Conservation (phyloP, 2,113 vertebrate genomes). For the Hiodon tergisus region DNA sequence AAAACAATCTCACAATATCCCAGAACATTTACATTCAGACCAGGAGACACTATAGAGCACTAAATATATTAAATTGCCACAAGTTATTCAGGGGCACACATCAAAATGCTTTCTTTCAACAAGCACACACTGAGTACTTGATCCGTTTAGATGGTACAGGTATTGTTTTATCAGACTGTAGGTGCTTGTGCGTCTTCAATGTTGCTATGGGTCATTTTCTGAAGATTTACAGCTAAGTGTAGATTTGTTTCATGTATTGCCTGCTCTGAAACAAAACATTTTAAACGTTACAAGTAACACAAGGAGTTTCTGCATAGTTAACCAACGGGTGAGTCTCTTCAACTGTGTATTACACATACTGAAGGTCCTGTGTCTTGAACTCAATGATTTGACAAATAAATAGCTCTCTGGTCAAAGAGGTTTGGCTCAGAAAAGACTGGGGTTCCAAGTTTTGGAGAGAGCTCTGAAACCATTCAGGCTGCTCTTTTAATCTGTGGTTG, state of each 20-base stretch:
- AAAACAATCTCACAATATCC: not conserved
- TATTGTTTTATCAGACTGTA: not conserved
- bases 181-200: not conserved
- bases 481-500: not conserved
- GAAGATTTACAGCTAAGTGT: too few species aligned
- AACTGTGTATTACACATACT: not conserved
- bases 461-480: not conserved
- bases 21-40: not conserved
- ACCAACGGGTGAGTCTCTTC: too few species aligned
- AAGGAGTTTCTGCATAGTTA: too few species aligned
- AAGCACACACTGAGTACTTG: too few species aligned
- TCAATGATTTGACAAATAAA: slow-evolving; percentile 5
- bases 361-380: not conserved
- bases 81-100: too few species aligned
- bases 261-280: too few species aligned
- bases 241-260: too few species aligned
- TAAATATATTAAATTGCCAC: not conserved
- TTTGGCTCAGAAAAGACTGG: not conserved
- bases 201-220: not conserved
- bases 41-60: not conserved
- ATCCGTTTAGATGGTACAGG: too few species aligned
- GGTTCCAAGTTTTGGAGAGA: not conserved
- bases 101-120: too few species aligned
- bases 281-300: too few species aligned
- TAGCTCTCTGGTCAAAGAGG: slow-evolving; percentile 4